Base-by-base conservation (phyloP, 2,888 invertebrate species). In the Polydrusus cervinus region DNA sequence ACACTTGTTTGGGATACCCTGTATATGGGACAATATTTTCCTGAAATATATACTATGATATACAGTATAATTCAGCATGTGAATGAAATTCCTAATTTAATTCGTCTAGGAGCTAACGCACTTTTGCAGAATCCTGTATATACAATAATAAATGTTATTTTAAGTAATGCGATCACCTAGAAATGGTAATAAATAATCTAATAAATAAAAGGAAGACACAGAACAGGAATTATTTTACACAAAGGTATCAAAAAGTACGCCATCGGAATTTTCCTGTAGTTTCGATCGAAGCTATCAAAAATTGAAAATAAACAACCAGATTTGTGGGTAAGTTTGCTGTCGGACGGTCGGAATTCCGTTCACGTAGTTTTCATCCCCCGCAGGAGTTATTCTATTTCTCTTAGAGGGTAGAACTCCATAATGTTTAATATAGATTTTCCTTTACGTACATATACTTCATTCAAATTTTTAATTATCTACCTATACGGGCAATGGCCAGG, bases 221-320 rank as follows among this genome's bases (percentile, higher is more conserved):
- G 16, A 30, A 47, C 51, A 66, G 38, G 13, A 66, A 55, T 55
- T 67, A 67, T 67, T 53, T 67, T 53, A 53, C 67, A 40, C 53
- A 53, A 53, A 51, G 57, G 57, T 60, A 53, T 51, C 53, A 53
- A 40, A 49, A 53, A n/a, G 67, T 55, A 67, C 67, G 67, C 67
- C n/a, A 0, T 14, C 67, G 53, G 67, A 67, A 67, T 67, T 67
- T 67, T 40, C 55, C 55, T 30, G n/a, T 11, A 18, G 3, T 6
- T 11, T 45, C 30, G 67, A 67, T 53, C 67, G 67, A 67, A 55
- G 40, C 67, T 53, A 64, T 72, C 72, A 72, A 72, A 66, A 72
- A 72, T 72, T 72, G 72, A 72, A 72, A 72, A 72, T 66, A 72
- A 72, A 72, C 72, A 72, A 60, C 72, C 72, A 72, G 72, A 72